phyloP scores from a whole-genome alignment of 2,888 invertebrate species.

The Hanleya hanleyi region DNA sequence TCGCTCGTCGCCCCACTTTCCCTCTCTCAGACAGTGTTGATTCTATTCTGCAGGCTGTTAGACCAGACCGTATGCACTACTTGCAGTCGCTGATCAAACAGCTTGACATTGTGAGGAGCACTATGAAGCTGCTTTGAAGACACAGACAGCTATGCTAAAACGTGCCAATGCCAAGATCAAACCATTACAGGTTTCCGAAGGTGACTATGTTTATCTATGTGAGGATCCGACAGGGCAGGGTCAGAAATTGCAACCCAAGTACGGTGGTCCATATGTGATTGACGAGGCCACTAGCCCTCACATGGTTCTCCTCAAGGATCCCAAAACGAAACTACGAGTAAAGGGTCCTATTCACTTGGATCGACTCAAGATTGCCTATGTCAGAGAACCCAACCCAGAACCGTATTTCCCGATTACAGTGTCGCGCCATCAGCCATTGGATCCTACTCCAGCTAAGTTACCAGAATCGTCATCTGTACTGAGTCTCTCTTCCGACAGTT shows the following conservation, averaged over 20 bases:
- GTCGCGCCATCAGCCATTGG: neutral
- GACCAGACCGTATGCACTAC: neutral
- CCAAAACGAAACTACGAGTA: constrained; percentile 4
- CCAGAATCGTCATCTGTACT: neutral
- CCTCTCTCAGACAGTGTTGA: neutral
- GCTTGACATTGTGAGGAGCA: neutral
- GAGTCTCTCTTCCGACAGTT: neutral
- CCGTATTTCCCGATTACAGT: constrained; percentile 18
- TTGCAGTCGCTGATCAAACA: neutral
- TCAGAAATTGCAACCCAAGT: constrained; percentile 33
- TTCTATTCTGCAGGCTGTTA: neutral
- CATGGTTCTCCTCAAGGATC: constrained; percentile 25
- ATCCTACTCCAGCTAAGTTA: neutral
- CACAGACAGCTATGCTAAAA: constrained; percentile 15
- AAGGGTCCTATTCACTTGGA: constrained; percentile 33
- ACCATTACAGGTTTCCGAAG: constrained; percentile 14
- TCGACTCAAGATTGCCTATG: constrained; percentile 36
- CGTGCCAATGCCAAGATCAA: constrained; percentile 12
- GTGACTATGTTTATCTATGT: constrained; percentile 37
- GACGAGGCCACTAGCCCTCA: constrained; percentile 28
- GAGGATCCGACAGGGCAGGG: constrained; percentile 29
- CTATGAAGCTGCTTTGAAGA: neutral
- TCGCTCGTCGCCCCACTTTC: neutral
- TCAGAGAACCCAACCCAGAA: constrained; percentile 28
- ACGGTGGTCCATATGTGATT: constrained; percentile 34